Conservation (phyloP, 2,113 vertebrate genomes). For the Echinops telfairi region DNA sequence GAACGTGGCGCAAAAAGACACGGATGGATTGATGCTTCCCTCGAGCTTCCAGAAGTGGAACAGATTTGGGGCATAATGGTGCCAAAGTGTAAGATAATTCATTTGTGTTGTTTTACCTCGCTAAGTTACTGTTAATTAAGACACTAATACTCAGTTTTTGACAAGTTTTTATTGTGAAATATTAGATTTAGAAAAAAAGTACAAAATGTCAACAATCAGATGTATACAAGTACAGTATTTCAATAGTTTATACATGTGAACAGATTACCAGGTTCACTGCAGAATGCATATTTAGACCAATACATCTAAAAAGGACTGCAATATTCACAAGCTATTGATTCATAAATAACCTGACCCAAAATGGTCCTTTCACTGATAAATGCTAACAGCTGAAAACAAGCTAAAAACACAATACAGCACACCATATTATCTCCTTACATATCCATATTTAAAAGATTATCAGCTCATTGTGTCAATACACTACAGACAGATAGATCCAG, state of each 20-base stretch:
- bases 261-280: conserved; percentile 89
- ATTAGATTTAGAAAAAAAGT: conserved; percentile 96
- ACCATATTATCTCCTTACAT: conserved; percentile 85
- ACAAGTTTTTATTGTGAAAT: conserved; percentile 97
- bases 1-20: background rate
- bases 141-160: conserved; percentile 84
- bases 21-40: background rate
- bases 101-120: conserved; percentile 14
- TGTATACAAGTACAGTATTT: conserved; percentile 92
- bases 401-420: conserved; percentile 89
- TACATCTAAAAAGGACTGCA: conserved; percentile 90
- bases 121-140: background rate
- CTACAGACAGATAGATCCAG: conserved; percentile 86
- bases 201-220: conserved; percentile 95
- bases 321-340: conserved; percentile 94
- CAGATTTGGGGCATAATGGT: conserved; percentile 32
- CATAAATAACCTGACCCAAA: conserved; percentile 88
- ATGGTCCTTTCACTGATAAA: conserved; percentile 86
- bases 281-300: conserved; percentile 89
- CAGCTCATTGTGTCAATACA: conserved; percentile 81
- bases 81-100: background rate
- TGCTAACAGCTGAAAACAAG: conserved; percentile 89
- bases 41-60: background rate
- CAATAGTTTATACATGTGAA: conserved; percentile 89
- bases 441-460: conserved; percentile 84